A percentile compares a stretch with the other conserved stretches of the same genome.
Conservation (phyloP, 2,113 vertebrate genomes). For the Toxotes chatareus region DNA sequence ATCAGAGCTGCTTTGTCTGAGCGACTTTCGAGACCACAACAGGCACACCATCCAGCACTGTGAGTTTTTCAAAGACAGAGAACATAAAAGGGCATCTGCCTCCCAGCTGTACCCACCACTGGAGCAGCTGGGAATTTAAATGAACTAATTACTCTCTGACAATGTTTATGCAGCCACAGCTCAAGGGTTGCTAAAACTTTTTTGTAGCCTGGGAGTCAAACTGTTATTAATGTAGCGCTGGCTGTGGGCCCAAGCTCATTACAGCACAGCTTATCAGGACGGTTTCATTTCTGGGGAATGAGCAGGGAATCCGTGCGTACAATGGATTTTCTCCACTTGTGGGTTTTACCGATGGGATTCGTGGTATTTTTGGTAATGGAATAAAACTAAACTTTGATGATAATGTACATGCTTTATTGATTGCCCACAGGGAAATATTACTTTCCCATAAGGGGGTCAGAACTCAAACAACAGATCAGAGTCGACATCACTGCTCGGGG, state of each 20-base stretch:
- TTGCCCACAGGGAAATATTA: not conserved
- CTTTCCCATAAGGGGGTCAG: too few species aligned
- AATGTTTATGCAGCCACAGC: not conserved
- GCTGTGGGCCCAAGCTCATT: slow-evolving; percentile 19
- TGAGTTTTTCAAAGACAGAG: not conserved
- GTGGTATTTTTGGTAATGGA: not conserved
- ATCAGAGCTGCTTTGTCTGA: not conserved
- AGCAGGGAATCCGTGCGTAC: not conserved
- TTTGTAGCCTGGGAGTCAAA: slow-evolving; percentile 5
- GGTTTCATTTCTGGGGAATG: not conserved
- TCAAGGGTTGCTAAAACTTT: slow-evolving; percentile 14
- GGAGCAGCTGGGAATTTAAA: slow-evolving; percentile 15
- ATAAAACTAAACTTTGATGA: too few species aligned
- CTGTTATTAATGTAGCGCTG: slow-evolving; percentile 9
- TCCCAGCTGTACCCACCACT: slow-evolving; percentile 12
- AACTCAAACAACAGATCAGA: too few species aligned
- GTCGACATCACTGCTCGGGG: too few species aligned
- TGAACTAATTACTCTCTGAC: slow-evolving; percentile 21
- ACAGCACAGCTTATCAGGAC: not conserved
- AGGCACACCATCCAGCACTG: not conserved
- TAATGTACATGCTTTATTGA: not conserved
- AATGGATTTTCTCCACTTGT: too few species aligned
- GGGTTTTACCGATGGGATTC: too few species aligned
- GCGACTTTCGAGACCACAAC: not conserved
- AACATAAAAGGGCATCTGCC: slow-evolving; percentile 34